Evolutionary conservation across 2,797 vertebrate species (phyloP), one percentile per base, ranked within the genome.

Genomic region (Amblyopsis hoosieri): DNA sequence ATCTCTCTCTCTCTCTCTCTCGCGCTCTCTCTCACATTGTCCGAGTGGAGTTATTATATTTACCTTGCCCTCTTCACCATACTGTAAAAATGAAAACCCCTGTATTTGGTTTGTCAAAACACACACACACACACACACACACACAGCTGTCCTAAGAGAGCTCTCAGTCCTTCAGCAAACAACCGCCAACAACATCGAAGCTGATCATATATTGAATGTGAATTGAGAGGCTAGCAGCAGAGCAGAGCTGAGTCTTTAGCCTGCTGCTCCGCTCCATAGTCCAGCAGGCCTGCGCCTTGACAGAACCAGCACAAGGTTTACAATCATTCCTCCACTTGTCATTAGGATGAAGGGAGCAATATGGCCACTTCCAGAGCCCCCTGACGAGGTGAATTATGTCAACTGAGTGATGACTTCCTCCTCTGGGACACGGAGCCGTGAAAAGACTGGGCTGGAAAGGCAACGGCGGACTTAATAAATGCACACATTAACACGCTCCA

Each of bases 371-470:
- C 67, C 68, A 33, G 15, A 70, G 71, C 66, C 66, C 64, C 31
- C 17, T 50, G 66, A 86, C 65, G 81, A 89, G 80, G 69, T 74
- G 69, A 81, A 84, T 89, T 87, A 89, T 83, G 92, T 79, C 89
- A 86, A 87, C 69, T 74, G 80, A 84, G 69, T 54, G 67, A 82
- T 90, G 88, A 91, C 72, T 91, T 86, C 84, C 74, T 81, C 78
- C 70, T 65, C 50, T 1, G 77, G 77, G 76, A 67, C 37, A 62
- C 14, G 13, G 68, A 82, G 72, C 64, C 1, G 45, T 52, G 72
- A 60, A 70, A 75, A 81, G 76, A 78, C 64, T 70, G 70, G 71
- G 66, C 54, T 33, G 11, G 47, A 49, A 70, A 64, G 55, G 76
- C 75, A 79, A 71, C 33, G 45, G 67, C 33, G n/a, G 57, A 71